Conservation (phyloP, 2,888 invertebrate species). For the Drosophila eohydei region DNA sequence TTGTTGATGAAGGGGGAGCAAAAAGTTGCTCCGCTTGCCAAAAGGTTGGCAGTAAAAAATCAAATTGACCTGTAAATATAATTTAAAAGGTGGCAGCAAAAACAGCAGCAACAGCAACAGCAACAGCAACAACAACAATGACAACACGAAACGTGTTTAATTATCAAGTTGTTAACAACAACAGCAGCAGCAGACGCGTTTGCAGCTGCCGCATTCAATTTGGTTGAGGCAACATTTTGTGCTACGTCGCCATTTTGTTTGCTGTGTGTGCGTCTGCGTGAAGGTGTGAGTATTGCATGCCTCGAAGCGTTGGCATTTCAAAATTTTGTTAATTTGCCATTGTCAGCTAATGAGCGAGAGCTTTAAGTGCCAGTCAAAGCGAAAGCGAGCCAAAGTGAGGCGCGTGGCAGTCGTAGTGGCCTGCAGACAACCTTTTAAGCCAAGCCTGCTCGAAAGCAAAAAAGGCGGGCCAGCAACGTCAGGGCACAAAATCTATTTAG, state of each 20-base stretch:
- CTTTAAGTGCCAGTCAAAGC: slow-evolving; percentile 23
- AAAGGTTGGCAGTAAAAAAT: slow-evolving; percentile 69
- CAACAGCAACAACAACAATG: slow-evolving; percentile 36
- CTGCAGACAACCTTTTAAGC: not conserved
- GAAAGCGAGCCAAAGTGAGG: not conserved
- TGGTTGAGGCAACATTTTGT: slow-evolving; percentile 46
- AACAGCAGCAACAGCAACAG: slow-evolving; percentile 43
- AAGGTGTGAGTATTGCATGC: slow-evolving; percentile 20
- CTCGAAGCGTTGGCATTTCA: slow-evolving; percentile 28
- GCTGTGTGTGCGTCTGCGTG: slow-evolving; percentile 15
- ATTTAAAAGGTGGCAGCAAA: slow-evolving; percentile 69
- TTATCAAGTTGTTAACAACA: slow-evolving; percentile 77
- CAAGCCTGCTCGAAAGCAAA: slow-evolving; percentile 6
- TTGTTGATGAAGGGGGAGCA: not conserved
- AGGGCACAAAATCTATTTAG: slow-evolving; percentile 11
- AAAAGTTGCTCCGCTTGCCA: slow-evolving; percentile 51
- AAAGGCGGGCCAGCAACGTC: slow-evolving; percentile 22
- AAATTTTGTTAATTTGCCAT: slow-evolving; percentile 55
- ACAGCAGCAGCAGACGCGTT: slow-evolving; percentile 33
- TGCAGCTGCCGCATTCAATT: slow-evolving; percentile 58
- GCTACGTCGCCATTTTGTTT: slow-evolving; percentile 48
- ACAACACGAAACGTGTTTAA: slow-evolving; percentile 68
- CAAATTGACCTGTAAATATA: slow-evolving; percentile 80
- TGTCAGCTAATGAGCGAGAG: slow-evolving; percentile 56
- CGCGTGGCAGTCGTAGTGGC: not conserved